A percentile compares a stretch with the other conserved stretches of the same genome.
Evolutionary conservation across 1,140 invertebrate genomes (phyloP).

Genomic region (Platyscapa corneri): DNA sequence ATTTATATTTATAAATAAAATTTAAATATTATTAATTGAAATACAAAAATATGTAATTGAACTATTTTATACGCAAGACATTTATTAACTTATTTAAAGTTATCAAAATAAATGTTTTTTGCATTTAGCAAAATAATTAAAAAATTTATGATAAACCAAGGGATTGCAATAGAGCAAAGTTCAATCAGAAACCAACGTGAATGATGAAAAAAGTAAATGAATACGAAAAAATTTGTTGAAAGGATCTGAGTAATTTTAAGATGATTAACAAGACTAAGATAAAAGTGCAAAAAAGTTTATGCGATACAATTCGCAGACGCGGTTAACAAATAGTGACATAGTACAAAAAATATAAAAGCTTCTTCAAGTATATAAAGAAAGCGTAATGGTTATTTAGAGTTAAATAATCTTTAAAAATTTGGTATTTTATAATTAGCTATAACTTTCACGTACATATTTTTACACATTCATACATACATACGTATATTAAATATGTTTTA

Average conservation of each 20-base stretch:
- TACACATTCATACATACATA: background rate
- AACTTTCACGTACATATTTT: too few species aligned
- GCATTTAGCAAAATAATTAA: background rate
- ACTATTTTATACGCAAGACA: background rate
- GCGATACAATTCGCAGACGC: background rate
- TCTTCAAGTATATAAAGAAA: conserved; percentile 15
- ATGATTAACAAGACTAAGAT: background rate
- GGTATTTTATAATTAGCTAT: background rate
- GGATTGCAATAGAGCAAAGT: conserved; percentile 23
- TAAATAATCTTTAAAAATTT: background rate
- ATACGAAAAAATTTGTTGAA: background rate
- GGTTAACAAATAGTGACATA: background rate
- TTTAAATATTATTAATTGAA: background rate
- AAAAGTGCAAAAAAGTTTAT: background rate
- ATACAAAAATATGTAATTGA: background rate
- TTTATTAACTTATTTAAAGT: background rate
- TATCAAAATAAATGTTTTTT: background rate
- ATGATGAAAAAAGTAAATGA: background rate
- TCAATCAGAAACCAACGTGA: conserved; percentile 4
- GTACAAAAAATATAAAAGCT: background rate
- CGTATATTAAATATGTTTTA: too few species aligned
- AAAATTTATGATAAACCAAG: background rate
- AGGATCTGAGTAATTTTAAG: conserved; percentile 7
- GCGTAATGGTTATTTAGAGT: background rate
- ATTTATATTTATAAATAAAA: background rate